phyloP scores from a whole-genome alignment of 2,888 invertebrate species.

The Galerucella calmariensis region DNA sequence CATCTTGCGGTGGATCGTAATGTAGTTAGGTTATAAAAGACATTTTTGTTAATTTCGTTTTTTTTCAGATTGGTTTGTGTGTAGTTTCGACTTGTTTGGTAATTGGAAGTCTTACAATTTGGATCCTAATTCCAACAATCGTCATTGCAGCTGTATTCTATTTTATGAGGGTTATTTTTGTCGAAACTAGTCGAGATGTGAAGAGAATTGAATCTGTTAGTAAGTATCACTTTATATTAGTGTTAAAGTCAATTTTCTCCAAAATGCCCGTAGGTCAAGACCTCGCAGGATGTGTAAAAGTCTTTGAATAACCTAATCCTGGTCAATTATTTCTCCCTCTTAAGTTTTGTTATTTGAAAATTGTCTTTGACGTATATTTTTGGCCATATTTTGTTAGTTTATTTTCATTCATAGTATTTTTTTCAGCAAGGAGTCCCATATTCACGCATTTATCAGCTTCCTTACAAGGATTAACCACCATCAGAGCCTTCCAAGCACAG shows the following conservation, averaged over 20 bases:
- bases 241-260: too few species aligned
- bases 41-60: too few species aligned
- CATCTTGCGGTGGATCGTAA: too few species aligned
- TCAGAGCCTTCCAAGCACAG: constrained; percentile 77
- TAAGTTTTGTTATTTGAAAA: too few species aligned
- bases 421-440: constrained; percentile 79
- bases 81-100: constrained; percentile 67
- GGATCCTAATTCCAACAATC: constrained; percentile 73
- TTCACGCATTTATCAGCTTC: constrained; percentile 80
- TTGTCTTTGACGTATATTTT: too few species aligned
- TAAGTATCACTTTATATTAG: constrained; percentile 64
- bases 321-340: too few species aligned
- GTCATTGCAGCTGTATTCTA: constrained; percentile 74
- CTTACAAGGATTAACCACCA: constrained; percentile 81
- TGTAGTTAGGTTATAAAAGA: too few species aligned
- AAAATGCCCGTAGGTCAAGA: too few species aligned
- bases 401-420: not conserved
- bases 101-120: constrained; percentile 76
- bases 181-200: constrained; percentile 78
- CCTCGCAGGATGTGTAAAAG: too few species aligned
- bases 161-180: constrained; percentile 72
- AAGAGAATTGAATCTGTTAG: constrained; percentile 76
- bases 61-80: constrained; percentile 48
- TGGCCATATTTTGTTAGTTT: too few species aligned
- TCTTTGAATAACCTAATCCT: too few species aligned